A percentile compares a stretch with the other conserved stretches of the same genome.
These are phyloP conservation scores for Anabacerthia variegaticeps DNA, from an alignment of 2,797 vertebrate species.

Conservation along the genomic window DNA sequence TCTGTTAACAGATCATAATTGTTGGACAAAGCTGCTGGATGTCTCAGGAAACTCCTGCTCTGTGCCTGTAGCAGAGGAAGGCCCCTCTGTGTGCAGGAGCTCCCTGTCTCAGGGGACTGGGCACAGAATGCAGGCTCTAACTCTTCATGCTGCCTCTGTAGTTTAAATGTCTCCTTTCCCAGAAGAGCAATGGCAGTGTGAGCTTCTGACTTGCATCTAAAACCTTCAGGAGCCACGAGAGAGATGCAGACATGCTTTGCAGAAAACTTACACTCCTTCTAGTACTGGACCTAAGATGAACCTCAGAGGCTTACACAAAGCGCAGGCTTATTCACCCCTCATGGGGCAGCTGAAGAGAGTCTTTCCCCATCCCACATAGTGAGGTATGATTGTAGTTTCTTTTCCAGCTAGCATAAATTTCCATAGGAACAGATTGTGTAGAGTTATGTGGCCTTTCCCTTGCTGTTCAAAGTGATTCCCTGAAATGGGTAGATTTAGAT, in stretches of 20 bases:
- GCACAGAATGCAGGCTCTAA: background rate
- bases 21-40: background rate
- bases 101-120: background rate
- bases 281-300: background rate
- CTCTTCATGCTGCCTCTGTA: background rate
- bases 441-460: background rate
- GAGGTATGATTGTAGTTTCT: background rate
- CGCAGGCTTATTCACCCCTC: background rate
- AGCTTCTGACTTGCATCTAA: background rate
- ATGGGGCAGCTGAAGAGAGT: background rate
- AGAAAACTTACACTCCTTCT: background rate
- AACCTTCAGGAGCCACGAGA: background rate
- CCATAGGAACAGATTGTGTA: background rate
- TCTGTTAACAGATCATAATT: background rate
- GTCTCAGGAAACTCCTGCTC: background rate
- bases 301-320: background rate
- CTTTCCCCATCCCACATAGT: fast-evolving
- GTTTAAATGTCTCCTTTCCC: background rate
- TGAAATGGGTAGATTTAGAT: background rate
- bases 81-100: background rate
- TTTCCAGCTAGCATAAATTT: background rate
- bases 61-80: background rate
- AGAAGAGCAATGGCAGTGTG: fast-evolving
- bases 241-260: background rate
- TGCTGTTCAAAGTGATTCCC: background rate